A percentile compares a stretch with the other conserved stretches of the same genome.
phyloP scores from a whole-genome alignment of 1,140 invertebrate genomes.

The Drosophila seguyi region DNA sequence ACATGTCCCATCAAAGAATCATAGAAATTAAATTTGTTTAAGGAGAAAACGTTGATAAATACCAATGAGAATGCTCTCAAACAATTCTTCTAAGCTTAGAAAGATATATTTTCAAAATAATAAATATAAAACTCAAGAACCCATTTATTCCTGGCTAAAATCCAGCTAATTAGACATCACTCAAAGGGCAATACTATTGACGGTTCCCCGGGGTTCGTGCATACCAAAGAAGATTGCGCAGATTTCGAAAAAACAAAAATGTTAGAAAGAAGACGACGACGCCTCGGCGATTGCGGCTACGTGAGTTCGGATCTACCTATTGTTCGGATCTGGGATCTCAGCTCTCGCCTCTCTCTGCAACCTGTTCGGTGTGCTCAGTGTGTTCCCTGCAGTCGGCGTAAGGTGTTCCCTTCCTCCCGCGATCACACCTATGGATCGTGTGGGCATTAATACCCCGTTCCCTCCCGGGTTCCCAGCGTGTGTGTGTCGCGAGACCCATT shows the following conservation, averaged over 20 bases:
- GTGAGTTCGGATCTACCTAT: conserved; percentile 76
- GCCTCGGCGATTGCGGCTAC: conserved; percentile 63
- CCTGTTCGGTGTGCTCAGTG: conserved; percentile 52
- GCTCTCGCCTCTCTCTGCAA: conserved; percentile 44
- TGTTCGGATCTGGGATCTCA: conserved; percentile 46
- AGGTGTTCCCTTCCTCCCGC: conserved; percentile 66
- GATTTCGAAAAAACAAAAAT: conserved; percentile 74
- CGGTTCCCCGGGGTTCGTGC: conserved; percentile 45
- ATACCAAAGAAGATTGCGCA: conserved; percentile 79
- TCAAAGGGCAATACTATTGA: conserved; percentile 1
- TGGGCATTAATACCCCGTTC: conserved; percentile 42
- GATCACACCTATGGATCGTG: conserved; percentile 65
- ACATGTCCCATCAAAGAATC: too few relatives aligned
- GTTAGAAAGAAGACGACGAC: conserved; percentile 70
- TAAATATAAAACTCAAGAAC: background rate
- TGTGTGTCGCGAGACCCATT: conserved; percentile 62
- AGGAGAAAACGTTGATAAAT: too few relatives aligned
- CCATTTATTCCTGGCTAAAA: background rate
- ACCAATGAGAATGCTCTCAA: too few relatives aligned
- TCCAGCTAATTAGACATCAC: background rate
- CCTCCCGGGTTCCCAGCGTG: conserved; percentile 59
- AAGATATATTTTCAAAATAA: background rate
- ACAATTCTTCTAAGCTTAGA: too few relatives aligned
- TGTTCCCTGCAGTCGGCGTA: conserved; percentile 59
- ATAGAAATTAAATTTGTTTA: background rate